Conservation (phyloP, 2,888 invertebrate species). For the Trichopria drosophilae region DNA sequence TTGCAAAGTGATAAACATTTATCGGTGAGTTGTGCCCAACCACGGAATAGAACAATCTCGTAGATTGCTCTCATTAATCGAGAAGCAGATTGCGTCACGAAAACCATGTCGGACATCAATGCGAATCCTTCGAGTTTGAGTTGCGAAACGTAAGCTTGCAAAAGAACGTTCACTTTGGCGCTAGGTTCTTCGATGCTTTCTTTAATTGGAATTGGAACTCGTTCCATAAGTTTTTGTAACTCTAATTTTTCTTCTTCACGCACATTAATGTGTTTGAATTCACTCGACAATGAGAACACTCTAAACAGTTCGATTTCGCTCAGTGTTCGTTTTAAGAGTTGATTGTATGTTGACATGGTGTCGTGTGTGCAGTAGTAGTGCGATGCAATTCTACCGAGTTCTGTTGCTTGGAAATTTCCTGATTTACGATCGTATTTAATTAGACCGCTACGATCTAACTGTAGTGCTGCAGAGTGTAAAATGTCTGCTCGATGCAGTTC, state of each 20-base stretch:
- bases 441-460: slow-evolving; percentile 91
- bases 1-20: slow-evolving; percentile 95
- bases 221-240: slow-evolving; percentile 85
- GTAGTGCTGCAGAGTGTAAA: slow-evolving; percentile 89
- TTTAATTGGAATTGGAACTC: slow-evolving; percentile 98
- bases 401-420: slow-evolving; percentile 86
- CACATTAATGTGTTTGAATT: slow-evolving; percentile 91
- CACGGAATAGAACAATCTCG: slow-evolving; percentile 88
- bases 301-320: slow-evolving; percentile 97
- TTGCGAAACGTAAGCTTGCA: slow-evolving; percentile 98
- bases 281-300: slow-evolving; percentile 97
- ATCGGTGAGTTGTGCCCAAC: slow-evolving; percentile 98
- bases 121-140: slow-evolving; percentile 98
- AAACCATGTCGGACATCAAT: slow-evolving; percentile 99
- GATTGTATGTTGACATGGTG: slow-evolving; percentile 95
- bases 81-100: slow-evolving; percentile 95
- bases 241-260: slow-evolving; percentile 96
- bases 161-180: slow-evolving; percentile 92
- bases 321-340: slow-evolving; percentile 91
- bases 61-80: slow-evolving; percentile 94
- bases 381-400: slow-evolving; percentile 95
- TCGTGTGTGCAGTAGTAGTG: slow-evolving; percentile 98
- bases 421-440: slow-evolving; percentile 93
- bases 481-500: slow-evolving; percentile 93
- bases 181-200: slow-evolving; percentile 97